Evolutionary conservation across 2,888 invertebrate genomes (phyloP), one percentile per base, ranked within the genome.

Genomic region (Chirona hameri): DNA sequence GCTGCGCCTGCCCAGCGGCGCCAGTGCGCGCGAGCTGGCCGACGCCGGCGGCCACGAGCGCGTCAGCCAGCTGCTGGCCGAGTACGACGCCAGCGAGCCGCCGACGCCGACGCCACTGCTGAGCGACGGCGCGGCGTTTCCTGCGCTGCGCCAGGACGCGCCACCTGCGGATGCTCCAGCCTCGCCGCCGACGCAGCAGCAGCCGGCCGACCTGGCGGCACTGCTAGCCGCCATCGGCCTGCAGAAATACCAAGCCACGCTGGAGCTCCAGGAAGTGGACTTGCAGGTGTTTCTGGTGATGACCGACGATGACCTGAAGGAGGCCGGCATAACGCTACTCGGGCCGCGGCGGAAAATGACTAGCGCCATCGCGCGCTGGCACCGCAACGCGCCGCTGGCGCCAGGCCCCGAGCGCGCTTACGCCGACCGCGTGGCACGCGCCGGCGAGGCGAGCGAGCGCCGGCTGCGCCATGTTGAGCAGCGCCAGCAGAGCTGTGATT

Each of bases 261-360:
- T 90, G 85, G 87, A 87, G 76, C 88, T 88, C 82, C 89, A 89
- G 85, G 89, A 88, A 83, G 88, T 90, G 5, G 89, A 90, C 85
- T 86, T 90, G 57, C 87, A 87, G 82, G 88, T 89, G 39, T 89
- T 90, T 84, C 87, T 89, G 69, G 88, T 89, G 0, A 87, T 90
- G 65, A 89, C 88, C 7, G 89, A 89, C 83, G 87, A 88, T 82
- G 89, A 89, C 84, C 87, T 89, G 69, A 89, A 88, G 84, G 89
- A 89, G 86, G 86, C 89, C 57, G 89, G 89, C 46, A 88, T 89
- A 84, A 88, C 89, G 83, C 86, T 88, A 83, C 87, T 89, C 86
- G 89, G 89, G 15, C 89, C 89, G 4, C 85, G 89, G 15, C 87
- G 88, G 80, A 89, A 89, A 85, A 88, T 89, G 88, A 88, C 88